Conservation (phyloP, 2,113 vertebrate species). For the Gambusia holbrooki region DNA sequence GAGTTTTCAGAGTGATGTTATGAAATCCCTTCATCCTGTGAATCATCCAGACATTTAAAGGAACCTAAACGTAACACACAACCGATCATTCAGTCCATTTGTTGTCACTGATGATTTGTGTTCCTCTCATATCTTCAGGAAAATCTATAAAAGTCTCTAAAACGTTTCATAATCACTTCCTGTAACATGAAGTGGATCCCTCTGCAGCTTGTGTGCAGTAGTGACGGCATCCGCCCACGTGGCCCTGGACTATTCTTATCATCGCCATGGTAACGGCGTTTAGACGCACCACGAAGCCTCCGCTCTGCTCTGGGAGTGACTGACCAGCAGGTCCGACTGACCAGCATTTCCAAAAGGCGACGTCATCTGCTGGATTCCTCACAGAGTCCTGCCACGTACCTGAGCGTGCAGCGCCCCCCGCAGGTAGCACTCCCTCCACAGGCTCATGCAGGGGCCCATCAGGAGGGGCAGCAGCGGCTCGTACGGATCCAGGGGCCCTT, state of each 20-base stretch:
- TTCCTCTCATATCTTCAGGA: not conserved
- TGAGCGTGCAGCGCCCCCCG: slow-evolving; percentile 86
- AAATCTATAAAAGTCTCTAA: too few relatives aligned
- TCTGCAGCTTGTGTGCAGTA: slow-evolving; percentile 14
- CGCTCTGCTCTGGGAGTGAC: not conserved
- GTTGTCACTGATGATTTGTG: not conserved
- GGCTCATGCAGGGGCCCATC: slow-evolving; percentile 82
- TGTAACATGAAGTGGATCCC: not conserved
- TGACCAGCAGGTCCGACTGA: slow-evolving; percentile 8
- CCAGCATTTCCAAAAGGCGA: slow-evolving; percentile 8
- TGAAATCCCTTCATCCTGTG: too few relatives aligned
- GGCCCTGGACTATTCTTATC: slow-evolving; percentile 30
- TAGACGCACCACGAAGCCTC: slow-evolving; percentile 9
- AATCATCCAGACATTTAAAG: too few relatives aligned
- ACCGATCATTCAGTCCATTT: not conserved
- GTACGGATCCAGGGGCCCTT: slow-evolving; percentile 60
- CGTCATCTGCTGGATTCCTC: not conserved
- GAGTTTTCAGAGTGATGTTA: too few relatives aligned
- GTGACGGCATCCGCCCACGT: slow-evolving; percentile 28
- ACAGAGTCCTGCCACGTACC: slow-evolving; percentile 69
- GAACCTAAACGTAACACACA: too few relatives aligned
- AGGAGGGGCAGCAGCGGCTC: slow-evolving; percentile 85
- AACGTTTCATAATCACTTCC: not conserved
- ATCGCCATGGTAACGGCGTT: slow-evolving; percentile 45
- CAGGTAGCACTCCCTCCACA: slow-evolving; percentile 93